Evolutionary conservation across 64 coral and sea anemone species (phyloP).

Genomic region (Hydrozoanthus tunicans): DNA sequence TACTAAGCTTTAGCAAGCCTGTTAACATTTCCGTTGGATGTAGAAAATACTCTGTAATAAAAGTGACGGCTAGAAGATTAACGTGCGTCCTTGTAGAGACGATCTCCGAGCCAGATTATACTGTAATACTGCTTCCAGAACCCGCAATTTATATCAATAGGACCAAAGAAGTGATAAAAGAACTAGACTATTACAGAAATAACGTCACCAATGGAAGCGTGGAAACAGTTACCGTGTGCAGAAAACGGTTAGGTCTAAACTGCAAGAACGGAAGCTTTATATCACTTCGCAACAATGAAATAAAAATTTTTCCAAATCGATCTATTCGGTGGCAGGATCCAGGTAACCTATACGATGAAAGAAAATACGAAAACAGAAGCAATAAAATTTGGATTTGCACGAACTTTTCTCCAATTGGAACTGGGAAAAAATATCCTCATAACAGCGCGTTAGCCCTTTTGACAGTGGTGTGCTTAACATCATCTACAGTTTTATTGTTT

Average conservation of each 20-base stretch:
- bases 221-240: slow-evolving; percentile 4
- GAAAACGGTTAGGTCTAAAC: slow-evolving; percentile 11
- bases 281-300: neutral
- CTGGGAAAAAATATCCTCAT: neutral
- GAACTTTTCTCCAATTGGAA: slow-evolving; percentile 31
- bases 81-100: slow-evolving; percentile 3
- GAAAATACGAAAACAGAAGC: slow-evolving; percentile 15
- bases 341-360: neutral
- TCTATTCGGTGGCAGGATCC: neutral
- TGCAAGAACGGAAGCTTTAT: slow-evolving; percentile 21
- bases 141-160: neutral
- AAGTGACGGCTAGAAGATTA: neutral
- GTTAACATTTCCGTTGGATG: neutral
- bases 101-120: neutral
- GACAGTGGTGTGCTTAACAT: no score
- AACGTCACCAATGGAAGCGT: neutral
- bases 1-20: slow-evolving; percentile 3
- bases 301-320: neutral
- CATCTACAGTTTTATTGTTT: no score
- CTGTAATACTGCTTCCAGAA: neutral
- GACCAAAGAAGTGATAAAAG: slow-evolving; percentile 10
- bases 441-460: no score
- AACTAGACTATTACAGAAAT: neutral
- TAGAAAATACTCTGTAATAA: neutral
- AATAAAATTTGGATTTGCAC: slow-evolving; percentile 37